These are phyloP conservation scores for Microplitis deprimator DNA, from an alignment of 2,888 invertebrate species.

Conservation along the genomic window DNA sequence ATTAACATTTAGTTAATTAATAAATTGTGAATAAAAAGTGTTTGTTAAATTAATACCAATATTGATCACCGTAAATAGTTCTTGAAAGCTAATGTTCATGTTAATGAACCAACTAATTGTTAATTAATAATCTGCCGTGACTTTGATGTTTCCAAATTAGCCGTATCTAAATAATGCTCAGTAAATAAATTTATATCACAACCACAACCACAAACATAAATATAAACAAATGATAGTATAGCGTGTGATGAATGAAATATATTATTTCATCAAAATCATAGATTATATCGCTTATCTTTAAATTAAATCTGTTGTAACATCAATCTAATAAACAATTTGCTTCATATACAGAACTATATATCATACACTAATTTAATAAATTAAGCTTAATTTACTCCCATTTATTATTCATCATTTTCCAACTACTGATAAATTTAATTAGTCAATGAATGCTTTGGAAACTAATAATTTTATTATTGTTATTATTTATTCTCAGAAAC, in stretches of 20 bases:
- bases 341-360: background rate
- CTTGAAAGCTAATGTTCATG: too few species aligned
- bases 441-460: background rate
- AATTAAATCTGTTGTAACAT: background rate
- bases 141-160: too few species aligned
- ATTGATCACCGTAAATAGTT: too few species aligned
- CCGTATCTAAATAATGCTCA: too few species aligned
- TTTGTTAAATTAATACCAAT: too few species aligned
- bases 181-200: background rate
- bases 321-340: background rate
- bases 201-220: background rate
- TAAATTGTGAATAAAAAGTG: too few species aligned
- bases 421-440: background rate
- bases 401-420: background rate
- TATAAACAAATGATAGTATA: background rate
- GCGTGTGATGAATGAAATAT: background rate
- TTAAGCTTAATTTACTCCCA: background rate
- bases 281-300: background rate
- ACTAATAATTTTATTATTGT: too few species aligned
- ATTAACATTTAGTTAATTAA: too few species aligned
- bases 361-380: background rate
- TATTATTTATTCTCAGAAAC: too few species aligned
- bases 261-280: background rate
- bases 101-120: too few species aligned
- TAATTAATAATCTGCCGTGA: too few species aligned